Conservation (phyloP, 2,113 vertebrate species). For the Rhinoptilus africanus region DNA sequence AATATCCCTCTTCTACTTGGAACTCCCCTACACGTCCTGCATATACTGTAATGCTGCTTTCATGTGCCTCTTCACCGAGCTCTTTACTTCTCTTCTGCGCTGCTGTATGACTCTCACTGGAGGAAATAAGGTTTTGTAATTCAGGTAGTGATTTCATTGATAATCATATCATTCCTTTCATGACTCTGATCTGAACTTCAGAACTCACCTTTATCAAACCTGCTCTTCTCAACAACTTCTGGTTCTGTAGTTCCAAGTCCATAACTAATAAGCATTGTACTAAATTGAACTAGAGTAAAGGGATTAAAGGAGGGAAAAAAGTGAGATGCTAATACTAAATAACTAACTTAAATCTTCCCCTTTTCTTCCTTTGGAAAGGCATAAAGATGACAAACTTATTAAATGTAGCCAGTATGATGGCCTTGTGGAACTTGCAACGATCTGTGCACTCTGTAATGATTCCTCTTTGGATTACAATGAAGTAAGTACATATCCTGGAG, state of each 20-base stretch:
- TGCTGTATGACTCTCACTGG: neutral
- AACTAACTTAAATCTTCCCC: neutral
- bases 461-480: conserved; percentile 98
- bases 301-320: neutral
- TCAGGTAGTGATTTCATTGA: neutral
- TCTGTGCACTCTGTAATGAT: conserved; percentile 97
- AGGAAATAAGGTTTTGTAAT: neutral
- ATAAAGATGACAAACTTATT: conserved; percentile 85
- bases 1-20: neutral
- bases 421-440: conserved; percentile 93
- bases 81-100: neutral
- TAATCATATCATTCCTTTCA: neutral
- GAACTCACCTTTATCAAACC: neutral
- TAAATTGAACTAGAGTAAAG: neutral
- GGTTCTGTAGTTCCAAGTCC: neutral
- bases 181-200: neutral
- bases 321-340: neutral
- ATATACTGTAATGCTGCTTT: neutral
- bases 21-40: neutral
- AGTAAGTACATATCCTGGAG: conserved; percentile 69
- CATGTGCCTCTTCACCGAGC: neutral
- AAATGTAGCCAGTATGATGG: conserved; percentile 86
- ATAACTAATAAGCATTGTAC: neutral
- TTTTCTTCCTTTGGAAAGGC: conserved; percentile 73
- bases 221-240: neutral